Conservation (phyloP, 2,113 vertebrate genomes). For the Apaloderma vittatum region DNA sequence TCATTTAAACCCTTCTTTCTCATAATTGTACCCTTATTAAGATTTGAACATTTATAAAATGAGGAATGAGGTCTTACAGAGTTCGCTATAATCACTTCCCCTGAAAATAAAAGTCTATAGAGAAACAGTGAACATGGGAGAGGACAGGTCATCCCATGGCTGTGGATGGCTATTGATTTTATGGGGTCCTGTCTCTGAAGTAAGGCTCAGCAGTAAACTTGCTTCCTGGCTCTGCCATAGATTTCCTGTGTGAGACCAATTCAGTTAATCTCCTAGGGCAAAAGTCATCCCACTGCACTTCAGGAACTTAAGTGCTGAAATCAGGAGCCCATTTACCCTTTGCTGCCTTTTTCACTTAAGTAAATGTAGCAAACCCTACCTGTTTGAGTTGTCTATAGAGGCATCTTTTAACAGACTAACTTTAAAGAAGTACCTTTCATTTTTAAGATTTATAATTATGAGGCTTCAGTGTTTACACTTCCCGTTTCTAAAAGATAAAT, state of each 20-base stretch:
- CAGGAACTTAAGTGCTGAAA: neutral
- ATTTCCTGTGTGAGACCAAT: constrained; percentile 64
- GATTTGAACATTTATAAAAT: constrained; percentile 59
- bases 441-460: neutral
- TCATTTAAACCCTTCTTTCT: constrained; percentile 55
- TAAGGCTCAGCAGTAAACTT: constrained; percentile 52
- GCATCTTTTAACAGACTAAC: neutral
- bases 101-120: constrained; percentile 44
- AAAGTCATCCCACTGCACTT: constrained; percentile 58
- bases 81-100: constrained; percentile 47
- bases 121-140: neutral
- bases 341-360: neutral
- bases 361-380: neutral
- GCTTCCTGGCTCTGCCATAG: constrained; percentile 34
- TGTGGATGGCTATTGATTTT: constrained; percentile 68
- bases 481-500: neutral
- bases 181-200: constrained; percentile 24
- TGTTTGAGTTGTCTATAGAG: neutral
- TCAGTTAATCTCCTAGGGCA: constrained; percentile 66
- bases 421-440: neutral
- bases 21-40: constrained; percentile 58
- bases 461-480: neutral
- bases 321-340: neutral
- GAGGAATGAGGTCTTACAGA: constrained; percentile 46
- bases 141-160: constrained; percentile 44